Base-by-base conservation (phyloP, 1,140 invertebrate genomes). In the Pararge aegeria region DNA sequence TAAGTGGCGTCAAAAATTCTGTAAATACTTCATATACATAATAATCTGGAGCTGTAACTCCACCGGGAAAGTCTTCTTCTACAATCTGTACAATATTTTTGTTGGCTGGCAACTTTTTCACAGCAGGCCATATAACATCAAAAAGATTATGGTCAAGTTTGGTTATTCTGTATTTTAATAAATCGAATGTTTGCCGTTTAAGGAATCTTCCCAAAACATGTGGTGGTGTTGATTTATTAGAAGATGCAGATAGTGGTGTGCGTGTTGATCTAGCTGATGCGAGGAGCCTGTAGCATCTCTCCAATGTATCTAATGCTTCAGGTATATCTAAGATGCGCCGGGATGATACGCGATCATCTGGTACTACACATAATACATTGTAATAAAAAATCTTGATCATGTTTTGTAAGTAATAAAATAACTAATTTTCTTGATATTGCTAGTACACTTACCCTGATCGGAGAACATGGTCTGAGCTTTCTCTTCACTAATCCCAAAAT, bases 11-110 rank as follows among this genome's bases (percentile, higher is more conserved):
- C 34, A 97, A 91, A 61, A 97, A 92, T 66, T 96, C 95, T 18
- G 90, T 79, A 82, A 97, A 97, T 0, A 96, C 93, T 40, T 92
- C 89, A 74, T 96, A 97, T n/a, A 93, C 92, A 73, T 96, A 95
- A 67, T 94, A 95, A 83, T 97, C 96, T 0, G 96, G 96, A 0
- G 94, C 95, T 7, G 95, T 93, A 12, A 96, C 91, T 1, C 94
- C 94, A 27, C 92, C 91, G 4, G 93, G 93, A 70, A 94, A 94
- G 50, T 95, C 93, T 76, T 94, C 93, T 68, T 94, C 93, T 5
- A 92, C 64, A 2, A 90, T 91, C 75, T 84, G 89, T 30, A 90
- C 77, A 16, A 91, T 75, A 64, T 91, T 92, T 75, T 85, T 91
- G 62, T 91, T 92, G 44, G 90, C 81, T 9, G 93, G 93, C 29